Evolutionary conservation across 2,113 vertebrate species (phyloP).

Genomic region (Xenopus laevis): DNA sequence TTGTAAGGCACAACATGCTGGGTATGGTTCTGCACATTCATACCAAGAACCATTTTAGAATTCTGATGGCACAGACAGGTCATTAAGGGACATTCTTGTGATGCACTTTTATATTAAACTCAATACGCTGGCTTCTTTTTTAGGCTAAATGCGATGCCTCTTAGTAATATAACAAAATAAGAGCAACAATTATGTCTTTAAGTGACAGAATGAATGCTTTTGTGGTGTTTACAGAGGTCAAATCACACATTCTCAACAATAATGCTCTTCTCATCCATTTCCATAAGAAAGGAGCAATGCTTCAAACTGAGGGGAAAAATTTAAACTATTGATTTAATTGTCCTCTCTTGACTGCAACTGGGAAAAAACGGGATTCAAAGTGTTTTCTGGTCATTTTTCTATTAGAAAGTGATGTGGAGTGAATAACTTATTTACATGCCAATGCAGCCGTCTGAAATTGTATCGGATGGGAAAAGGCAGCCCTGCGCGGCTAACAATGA

Average conservation of each 20-base stretch:
- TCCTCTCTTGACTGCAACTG: conserved; percentile 52
- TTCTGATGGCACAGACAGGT: too few species aligned
- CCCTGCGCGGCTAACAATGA: conserved; percentile 71
- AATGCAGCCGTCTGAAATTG: conserved; percentile 70
- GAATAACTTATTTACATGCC: conserved; percentile 95
- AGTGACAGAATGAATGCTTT: neutral
- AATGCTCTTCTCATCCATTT: conserved; percentile 81
- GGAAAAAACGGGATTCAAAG: conserved; percentile 79
- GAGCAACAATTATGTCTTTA: neutral
- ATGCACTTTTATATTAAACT: too few species aligned
- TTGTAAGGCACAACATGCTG: too few species aligned
- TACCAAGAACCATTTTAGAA: too few species aligned
- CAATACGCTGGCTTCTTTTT: too few species aligned
- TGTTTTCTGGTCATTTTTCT: conserved; percentile 83
- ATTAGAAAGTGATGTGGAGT: conserved; percentile 75
- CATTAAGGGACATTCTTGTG: too few species aligned
- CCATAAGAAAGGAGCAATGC: conserved; percentile 70
- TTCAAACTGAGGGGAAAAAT: conserved; percentile 63
- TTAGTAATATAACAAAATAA: conserved; percentile 4
- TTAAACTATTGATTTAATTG: conserved; percentile 84
- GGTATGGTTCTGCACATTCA: too few species aligned
- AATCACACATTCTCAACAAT: conserved; percentile 44
- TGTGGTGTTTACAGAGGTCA: conserved; percentile 17
- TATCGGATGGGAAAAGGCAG: conserved; percentile 76
- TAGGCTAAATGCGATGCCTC: neutral